Evolutionary conservation across 1,140 invertebrate genomes (phyloP).

Genomic region (Teleogryllus occipitalis): DNA sequence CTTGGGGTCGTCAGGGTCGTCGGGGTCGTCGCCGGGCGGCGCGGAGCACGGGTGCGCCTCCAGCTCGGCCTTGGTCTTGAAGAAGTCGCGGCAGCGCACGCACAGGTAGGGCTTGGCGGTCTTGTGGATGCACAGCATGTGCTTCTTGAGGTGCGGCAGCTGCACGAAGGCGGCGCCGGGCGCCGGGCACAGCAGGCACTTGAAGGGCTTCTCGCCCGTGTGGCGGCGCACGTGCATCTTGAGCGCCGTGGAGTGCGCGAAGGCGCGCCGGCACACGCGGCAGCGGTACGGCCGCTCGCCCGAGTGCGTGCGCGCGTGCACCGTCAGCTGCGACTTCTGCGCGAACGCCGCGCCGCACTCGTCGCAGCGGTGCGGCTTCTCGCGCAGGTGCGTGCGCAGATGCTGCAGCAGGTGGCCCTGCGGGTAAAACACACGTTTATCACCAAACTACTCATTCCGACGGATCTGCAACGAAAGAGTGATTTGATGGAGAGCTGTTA

Average conservation of each 20-base stretch:
- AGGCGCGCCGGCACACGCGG: constrained; percentile 69
- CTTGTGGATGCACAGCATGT: constrained; percentile 74
- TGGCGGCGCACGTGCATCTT: constrained; percentile 69
- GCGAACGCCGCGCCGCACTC: constrained; percentile 71
- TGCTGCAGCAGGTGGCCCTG: constrained; percentile 72
- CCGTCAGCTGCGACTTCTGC: constrained; percentile 87
- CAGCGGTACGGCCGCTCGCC: constrained; percentile 76
- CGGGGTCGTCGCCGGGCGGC: constrained; percentile 25
- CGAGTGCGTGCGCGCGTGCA: constrained; percentile 86
- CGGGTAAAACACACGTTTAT: not conserved
- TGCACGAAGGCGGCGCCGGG: constrained; percentile 63
- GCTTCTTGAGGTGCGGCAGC: constrained; percentile 69
- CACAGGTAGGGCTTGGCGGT: constrained; percentile 63
- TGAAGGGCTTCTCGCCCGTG: constrained; percentile 76
- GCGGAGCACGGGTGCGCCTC: constrained; percentile 41
- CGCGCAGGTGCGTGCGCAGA: constrained; percentile 64
- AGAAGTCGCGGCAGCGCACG: constrained; percentile 58
- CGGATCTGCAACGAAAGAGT: no score
- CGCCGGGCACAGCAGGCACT: constrained; percentile 58
- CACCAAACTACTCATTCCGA: no score
- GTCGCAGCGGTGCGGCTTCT: constrained; percentile 50
- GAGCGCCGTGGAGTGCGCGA: constrained; percentile 74
- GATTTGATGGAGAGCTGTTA: no score
- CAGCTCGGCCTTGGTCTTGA: constrained; percentile 64
- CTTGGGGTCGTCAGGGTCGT: constrained; percentile 32